phyloP scores from a whole-genome alignment of 2,888 invertebrate species.

The Bellardia bayeri region DNA sequence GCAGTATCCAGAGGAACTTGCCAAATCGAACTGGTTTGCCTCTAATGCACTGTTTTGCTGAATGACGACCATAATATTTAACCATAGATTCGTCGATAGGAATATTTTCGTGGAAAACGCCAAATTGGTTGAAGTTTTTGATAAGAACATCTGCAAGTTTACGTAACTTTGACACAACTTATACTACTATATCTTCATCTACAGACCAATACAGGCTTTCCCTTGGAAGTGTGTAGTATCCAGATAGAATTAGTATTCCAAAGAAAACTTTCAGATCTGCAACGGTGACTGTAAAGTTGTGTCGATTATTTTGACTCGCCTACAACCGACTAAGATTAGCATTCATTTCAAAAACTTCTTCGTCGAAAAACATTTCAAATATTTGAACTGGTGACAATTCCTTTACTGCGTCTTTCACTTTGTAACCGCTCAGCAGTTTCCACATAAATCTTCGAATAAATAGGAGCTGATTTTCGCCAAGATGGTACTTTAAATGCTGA shows the following conservation, averaged over 20 bases:
- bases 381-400: slow-evolving; percentile 1
- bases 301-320: background rate
- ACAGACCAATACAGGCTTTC: no score
- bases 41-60: no score
- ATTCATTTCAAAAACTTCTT: slow-evolving; percentile 7
- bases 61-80: no score
- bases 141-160: no score
- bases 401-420: background rate
- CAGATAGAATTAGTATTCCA: slow-evolving; percentile 12
- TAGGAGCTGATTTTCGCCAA: slow-evolving; percentile 2
- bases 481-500: background rate
- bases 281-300: slow-evolving; percentile 8
- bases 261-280: slow-evolving; percentile 15
- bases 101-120: no score
- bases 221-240: no score
- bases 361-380: slow-evolving; percentile 33
- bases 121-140: no score
- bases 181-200: no score
- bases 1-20: no score
- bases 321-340: background rate
- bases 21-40: no score
- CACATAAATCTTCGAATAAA: background rate
- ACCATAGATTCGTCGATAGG: no score
- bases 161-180: background rate
- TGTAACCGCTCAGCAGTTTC: background rate